Evolutionary conservation across 1,140 invertebrate genomes (phyloP), one percentile per base, ranked within the genome.

Genomic region (Scaptodrosophila lebanonensis): DNA sequence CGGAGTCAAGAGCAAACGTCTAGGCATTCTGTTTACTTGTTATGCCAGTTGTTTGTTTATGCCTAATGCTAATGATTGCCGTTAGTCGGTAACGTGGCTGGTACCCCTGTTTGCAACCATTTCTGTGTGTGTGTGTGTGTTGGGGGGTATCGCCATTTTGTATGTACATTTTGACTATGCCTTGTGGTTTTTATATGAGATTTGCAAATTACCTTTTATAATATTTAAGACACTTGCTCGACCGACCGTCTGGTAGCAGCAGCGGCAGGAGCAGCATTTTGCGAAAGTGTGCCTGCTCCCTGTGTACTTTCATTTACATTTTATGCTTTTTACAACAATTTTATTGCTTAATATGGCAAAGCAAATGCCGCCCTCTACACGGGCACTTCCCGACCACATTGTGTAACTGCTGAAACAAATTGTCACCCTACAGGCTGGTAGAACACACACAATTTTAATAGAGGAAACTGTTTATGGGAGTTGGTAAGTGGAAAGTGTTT

Each of bases 181-280:
- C 58, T 53, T 76, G 71, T 56, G 72, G 62, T 59, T 76, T 73
- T 76, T 67, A 67, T 76, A 70, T 66, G 66, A 76, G 66, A 70
- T 59, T 76, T 63, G 71, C 52, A 76, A 76, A 76, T 76, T 70
- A 53, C 58, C 71, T 76, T 76, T 76, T 76, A 76, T 76, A 76
- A 67, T 76, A 76, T 76, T 76, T 76, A 76, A 76, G 70, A 76
- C 52, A 40, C 48, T n/a, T n/a, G n/a, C n/a, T n/a, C 8, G 3
- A 33, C 32, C 8, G 6, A 33, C 3, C 8, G 32, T 25, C 8
- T 25, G 3, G 3, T 33, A 3, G 32, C 32, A 5, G 6, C 32
- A n/a, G n/a, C n/a, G n/a, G n/a, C n/a, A n/a, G n/a, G n/a, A n/a
- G n/a, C 35, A 25, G 33, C 40, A 13, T 27, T 22, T 48, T 30